phyloP scores from a whole-genome alignment of 2,113 vertebrate genomes.

The Strix aluco region DNA sequence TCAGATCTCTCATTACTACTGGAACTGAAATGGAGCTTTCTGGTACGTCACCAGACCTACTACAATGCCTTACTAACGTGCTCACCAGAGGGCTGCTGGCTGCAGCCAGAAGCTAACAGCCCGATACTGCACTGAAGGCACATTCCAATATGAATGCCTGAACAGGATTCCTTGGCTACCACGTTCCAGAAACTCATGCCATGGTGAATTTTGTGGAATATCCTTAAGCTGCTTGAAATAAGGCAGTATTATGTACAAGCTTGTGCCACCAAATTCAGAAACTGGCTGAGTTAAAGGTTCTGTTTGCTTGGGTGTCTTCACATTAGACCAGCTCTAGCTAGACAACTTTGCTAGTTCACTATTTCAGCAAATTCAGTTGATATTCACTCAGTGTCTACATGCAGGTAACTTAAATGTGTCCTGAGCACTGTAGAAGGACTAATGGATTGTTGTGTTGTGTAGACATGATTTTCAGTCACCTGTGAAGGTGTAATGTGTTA shows the following conservation, averaged over 20 bases:
- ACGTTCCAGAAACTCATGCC: neutral
- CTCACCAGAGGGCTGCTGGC: neutral
- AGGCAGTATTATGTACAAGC: neutral
- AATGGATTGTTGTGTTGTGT: neutral
- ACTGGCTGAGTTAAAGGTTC: neutral
- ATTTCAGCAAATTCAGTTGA: neutral
- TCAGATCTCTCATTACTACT: neutral
- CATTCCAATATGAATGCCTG: neutral
- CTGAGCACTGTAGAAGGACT: neutral
- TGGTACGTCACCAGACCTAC: neutral
- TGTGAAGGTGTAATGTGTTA: neutral
- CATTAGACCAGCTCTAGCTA: neutral
- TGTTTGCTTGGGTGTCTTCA: neutral
- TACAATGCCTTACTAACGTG: neutral
- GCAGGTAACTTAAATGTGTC: neutral
- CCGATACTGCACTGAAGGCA: neutral
- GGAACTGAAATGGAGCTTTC: neutral
- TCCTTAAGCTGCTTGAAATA: neutral
- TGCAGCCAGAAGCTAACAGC: neutral
- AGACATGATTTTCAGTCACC: neutral
- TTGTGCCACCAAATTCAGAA: neutral
- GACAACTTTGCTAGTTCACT: neutral
- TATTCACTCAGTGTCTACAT: neutral
- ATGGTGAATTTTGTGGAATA: neutral
- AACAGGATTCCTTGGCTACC: neutral